Evolutionary conservation across 2,888 invertebrate genomes (phyloP).

Genomic region (Koerneria pararmatus): DNA sequence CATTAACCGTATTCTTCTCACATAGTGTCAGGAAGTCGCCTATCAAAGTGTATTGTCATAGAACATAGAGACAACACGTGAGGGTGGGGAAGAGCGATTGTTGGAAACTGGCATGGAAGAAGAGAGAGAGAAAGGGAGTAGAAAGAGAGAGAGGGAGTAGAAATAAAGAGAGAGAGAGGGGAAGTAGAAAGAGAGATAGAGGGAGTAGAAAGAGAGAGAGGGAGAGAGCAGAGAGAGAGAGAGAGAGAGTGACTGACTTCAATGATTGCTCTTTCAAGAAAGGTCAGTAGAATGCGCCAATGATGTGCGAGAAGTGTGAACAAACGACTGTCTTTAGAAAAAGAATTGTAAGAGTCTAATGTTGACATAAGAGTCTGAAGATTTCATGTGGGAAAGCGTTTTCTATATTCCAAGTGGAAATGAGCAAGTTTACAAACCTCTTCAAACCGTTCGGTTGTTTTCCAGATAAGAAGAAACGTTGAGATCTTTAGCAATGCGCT

Average conservation of each 20-base stretch:
- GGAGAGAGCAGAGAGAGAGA: background rate
- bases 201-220: background rate
- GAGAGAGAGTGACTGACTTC: background rate
- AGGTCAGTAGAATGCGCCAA: too few relatives aligned
- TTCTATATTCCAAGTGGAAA: too few relatives aligned
- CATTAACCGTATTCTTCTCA: constrained; percentile 12
- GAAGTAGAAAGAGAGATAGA: background rate
- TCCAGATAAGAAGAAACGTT: too few relatives aligned
- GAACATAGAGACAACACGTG: background rate
- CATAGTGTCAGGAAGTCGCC: background rate
- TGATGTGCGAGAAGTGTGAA: too few relatives aligned
- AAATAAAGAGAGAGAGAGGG: background rate
- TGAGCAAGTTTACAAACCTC: too few relatives aligned
- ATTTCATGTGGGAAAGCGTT: too few relatives aligned
- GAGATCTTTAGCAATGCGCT: too few relatives aligned
- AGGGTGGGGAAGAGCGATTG: constrained; percentile 1
- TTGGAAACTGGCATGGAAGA: background rate
- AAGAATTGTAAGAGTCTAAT: too few relatives aligned
- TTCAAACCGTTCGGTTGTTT: too few relatives aligned
- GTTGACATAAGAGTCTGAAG: too few relatives aligned
- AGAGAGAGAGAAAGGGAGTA: background rate
- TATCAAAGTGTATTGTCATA: background rate
- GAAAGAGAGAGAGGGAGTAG: background rate
- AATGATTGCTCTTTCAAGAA: too few relatives aligned
- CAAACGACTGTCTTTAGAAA: too few relatives aligned